Base-by-base conservation (phyloP, 2,797 vertebrate species). In the Brachyrhaphis roseni region DNA sequence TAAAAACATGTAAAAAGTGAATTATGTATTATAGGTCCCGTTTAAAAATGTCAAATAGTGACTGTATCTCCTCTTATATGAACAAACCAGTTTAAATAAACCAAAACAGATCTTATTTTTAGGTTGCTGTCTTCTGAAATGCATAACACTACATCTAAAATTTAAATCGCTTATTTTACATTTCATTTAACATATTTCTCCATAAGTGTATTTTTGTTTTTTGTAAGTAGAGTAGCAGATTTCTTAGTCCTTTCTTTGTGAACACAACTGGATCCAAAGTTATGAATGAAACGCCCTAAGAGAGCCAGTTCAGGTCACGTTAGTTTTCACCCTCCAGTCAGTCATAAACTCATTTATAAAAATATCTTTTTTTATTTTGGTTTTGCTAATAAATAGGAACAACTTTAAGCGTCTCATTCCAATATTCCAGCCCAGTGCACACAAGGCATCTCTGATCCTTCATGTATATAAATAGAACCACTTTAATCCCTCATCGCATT, bases 361-460 rank as follows among this genome's bases (percentile, higher is more conserved):
- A 11, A 31, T 8, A 84, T 10, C 6, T 1, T 1, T 1, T 78
- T 74, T 82, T 28, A 28, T 57, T 57, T 59, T 15, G 82, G 47
- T 73, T 53, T 74, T 55, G 7, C 11, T n/a, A 74, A 77, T 53
- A 76, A 71, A 62, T 43, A 53, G 76, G 39, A 77, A 31, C 51
- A 75, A 51, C 79, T 84, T 85, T 57, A 64, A 83, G 83, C 59
- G 47, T 79, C 68, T 82, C 74, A 64, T 83, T 68, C 85, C 49
- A 81, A 39, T 82, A 83, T 89, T 87, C 70, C 43, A 76, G 10
- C 49, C 13, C 43, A 64, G 80, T 82, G 84, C 75, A 55, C 62
- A 78, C 74, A 83, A 82, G 81, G 80, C 82, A 84, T 87, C 76
- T 90, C 89, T 89, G 82, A 87, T 82, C 83, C 82, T 80, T 79